Evolutionary conservation across 2,797 vertebrate species (phyloP).

Genomic region (Phoebastria nigripes): DNA sequence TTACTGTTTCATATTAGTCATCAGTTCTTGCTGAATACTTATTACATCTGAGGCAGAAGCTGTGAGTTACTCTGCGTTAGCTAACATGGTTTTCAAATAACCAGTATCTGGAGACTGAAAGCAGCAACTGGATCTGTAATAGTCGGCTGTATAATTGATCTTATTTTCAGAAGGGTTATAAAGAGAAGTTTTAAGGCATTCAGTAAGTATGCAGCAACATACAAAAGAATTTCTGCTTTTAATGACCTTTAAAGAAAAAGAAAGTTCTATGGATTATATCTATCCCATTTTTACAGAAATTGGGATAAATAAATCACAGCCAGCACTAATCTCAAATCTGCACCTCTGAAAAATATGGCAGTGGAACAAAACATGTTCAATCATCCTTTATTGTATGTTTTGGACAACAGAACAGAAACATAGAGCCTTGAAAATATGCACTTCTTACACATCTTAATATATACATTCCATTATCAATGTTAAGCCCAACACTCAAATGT

Average conservation of each 20-base stretch:
- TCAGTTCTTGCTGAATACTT: neutral
- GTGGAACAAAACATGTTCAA: neutral
- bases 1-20: neutral
- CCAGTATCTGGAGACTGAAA: neutral
- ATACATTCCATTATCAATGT: neutral
- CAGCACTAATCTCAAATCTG: neutral
- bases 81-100: neutral
- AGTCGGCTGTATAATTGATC: neutral
- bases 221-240: neutral
- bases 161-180: neutral
- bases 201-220: neutral
- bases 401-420: neutral
- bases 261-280: neutral
- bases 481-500: neutral
- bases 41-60: neutral
- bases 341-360: neutral
- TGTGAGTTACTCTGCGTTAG: neutral
- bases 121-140: neutral
- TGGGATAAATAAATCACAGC: neutral
- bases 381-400: neutral
- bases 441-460: neutral
- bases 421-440: neutral
- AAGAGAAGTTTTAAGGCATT: neutral
- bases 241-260: neutral
- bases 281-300: neutral